A percentile compares a stretch with the other conserved stretches of the same genome.
Evolutionary conservation across 1,140 invertebrate genomes (phyloP).

Genomic region (Trialeurodes vaporariorum): DNA sequence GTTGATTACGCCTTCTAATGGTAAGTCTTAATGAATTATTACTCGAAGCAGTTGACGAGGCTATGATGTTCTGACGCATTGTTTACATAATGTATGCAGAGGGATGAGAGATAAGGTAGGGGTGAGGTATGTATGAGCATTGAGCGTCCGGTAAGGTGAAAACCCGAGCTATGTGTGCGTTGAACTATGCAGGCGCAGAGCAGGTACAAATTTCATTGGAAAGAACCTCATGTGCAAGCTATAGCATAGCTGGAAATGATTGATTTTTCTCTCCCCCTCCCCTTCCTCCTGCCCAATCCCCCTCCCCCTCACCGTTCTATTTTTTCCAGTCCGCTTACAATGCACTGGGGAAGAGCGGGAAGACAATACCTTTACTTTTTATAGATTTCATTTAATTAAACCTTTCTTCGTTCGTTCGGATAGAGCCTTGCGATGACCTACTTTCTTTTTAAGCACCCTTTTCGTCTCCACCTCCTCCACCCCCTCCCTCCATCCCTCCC

Average conservation of each 20-base stretch:
- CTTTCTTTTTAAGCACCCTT: neutral
- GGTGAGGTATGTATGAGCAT: neutral
- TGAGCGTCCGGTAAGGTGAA: too few species aligned
- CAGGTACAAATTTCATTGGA: neutral
- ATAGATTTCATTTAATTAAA: slow-evolving; percentile 1
- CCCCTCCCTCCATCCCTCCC: neutral
- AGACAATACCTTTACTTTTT: slow-evolving; percentile 1
- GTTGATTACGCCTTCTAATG: too few species aligned
- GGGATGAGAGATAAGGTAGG: neutral
- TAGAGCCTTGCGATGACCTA: neutral
- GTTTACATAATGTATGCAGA: neutral
- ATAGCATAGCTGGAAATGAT: neutral
- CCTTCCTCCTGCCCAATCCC: neutral
- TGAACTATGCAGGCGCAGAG: too few species aligned
- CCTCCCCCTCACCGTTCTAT: too few species aligned
- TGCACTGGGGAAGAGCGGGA: neutral
- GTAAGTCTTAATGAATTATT: too few species aligned
- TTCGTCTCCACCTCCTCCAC: too few species aligned
- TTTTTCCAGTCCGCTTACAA: neutral
- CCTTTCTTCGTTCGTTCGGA: neutral
- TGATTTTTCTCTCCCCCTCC: neutral
- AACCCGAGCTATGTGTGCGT: too few species aligned
- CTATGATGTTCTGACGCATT: neutral
- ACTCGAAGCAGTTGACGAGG: too few species aligned
- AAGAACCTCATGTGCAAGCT: neutral